Conservation (phyloP, 2,113 vertebrate genomes). For the Eonycteris spelaea region DNA sequence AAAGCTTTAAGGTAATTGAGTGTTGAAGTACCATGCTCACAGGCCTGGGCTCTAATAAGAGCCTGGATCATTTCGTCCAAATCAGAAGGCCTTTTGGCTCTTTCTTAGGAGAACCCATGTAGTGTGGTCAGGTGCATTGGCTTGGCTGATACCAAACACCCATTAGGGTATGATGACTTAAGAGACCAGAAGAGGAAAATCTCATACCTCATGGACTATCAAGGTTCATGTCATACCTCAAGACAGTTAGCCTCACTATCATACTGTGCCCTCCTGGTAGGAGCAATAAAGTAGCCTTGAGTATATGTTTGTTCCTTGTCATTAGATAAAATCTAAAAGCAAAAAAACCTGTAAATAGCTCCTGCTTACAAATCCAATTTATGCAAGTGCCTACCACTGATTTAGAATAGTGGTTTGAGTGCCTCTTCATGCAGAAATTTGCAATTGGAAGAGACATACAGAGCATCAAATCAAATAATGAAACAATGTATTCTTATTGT, state of each 20-base stretch:
- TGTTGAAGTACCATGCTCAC: background rate
- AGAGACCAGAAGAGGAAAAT: background rate
- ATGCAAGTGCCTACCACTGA: constrained; percentile 24
- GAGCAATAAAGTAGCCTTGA: background rate
- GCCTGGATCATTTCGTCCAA: background rate
- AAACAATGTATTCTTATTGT: background rate
- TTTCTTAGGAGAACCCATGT: background rate
- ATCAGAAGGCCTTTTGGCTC: background rate
- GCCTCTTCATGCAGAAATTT: background rate
- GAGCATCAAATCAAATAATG: background rate
- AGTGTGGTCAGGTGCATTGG: background rate
- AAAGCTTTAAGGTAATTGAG: background rate
- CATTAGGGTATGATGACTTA: background rate
- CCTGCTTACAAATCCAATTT: constrained; percentile 6
- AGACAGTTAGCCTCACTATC: background rate
- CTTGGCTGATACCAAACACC: background rate
- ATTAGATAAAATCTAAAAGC: constrained; percentile 28
- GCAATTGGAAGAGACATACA: background rate
- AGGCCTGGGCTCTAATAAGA: background rate
- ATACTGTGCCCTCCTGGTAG: background rate
- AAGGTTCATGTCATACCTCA: background rate
- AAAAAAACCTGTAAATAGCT: background rate
- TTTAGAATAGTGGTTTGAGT: constrained; percentile 9
- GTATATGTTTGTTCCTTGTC: background rate
- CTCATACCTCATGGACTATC: background rate